These are phyloP conservation scores for Lytechinus pictus DNA, from an alignment of 35 echinoderm and acorn worm species.

Conservation along the genomic window DNA sequence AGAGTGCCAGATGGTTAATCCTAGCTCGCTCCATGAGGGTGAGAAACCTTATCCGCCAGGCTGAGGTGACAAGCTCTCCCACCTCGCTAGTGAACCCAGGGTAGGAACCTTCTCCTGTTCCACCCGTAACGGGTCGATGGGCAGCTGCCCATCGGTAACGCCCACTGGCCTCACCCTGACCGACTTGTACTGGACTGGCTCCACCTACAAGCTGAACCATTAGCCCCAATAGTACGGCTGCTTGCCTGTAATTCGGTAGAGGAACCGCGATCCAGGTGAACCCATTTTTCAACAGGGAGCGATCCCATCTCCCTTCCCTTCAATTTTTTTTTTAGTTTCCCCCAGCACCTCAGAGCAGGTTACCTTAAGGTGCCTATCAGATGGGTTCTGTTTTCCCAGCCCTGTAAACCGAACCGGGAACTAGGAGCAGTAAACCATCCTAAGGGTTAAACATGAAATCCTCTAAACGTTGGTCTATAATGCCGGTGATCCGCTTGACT, in stretches of 20 bases:
- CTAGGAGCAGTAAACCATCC: background rate
- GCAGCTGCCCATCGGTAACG: background rate
- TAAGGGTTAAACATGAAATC: constrained; percentile 28
- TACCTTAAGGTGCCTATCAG: constrained; percentile 4
- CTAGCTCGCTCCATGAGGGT: background rate
- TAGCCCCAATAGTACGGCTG: too few species aligned
- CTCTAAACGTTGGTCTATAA: background rate
- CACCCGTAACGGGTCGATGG: background rate
- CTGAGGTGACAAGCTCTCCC: background rate
- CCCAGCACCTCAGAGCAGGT: background rate
- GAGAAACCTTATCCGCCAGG: background rate
- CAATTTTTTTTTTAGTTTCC: background rate
- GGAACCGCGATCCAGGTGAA: too few species aligned
- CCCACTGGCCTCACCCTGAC: background rate
- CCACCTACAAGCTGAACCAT: too few species aligned
- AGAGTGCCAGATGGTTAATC: background rate
- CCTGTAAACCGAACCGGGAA: constrained; percentile 34
- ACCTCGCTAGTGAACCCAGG: background rate
- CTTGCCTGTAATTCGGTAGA: too few species aligned
- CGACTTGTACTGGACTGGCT: too few species aligned
- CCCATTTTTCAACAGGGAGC: background rate
- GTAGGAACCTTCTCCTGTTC: background rate
- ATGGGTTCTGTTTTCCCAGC: background rate
- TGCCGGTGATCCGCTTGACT: background rate
- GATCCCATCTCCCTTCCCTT: background rate